Base-by-base conservation (phyloP, 2,797 vertebrate genomes). In the Lepilemur septentrionalis region DNA sequence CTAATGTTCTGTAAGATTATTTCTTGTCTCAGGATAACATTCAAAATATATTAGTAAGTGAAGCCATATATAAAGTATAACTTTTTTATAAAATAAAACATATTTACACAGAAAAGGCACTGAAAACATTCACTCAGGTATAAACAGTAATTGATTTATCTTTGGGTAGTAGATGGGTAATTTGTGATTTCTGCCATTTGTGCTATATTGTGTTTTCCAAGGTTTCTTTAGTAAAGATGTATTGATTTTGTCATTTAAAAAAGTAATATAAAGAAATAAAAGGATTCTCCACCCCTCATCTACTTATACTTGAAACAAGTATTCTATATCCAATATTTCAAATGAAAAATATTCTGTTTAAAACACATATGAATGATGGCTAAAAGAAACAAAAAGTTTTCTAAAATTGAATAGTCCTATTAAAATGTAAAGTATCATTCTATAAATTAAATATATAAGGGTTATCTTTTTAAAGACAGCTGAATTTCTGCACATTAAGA, bases 201-300 rank as follows among this genome's bases (percentile, higher is more conserved):
- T 57, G 38, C 50, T 59, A 73, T 35, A 52, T 11, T 89, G 8
- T 73, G 14, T 70, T 91, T 95, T 63, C 48, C 46, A 93, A 94
- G 38, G 23, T 88, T 96, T 91, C 87, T 89, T 92, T 82, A 72
- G 17, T 81, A 32, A 93, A 0, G 15, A 93, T 30, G 6, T 67
- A 94, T 0, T 75, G 38, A 79, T 76, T 93, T 84, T 90, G 9
- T 70, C 75, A 89, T 78, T 91, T 73, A 1, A 78, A 91, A 80
- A 92, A 90, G 50, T 3, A 91, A 91, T 95, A 80, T 57, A 82
- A 97, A 84, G 18, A 92, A 79, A 78, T 46, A 81, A 59, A 82
- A 90, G 20, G 28, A 79, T 76, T 80, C 14, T 93, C 23, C 9
- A 41, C 7, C 18, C 72, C 65, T 80, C 25, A 67, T 14, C 48